A percentile compares a stretch with the other conserved stretches of the same genome.
These are phyloP conservation scores for Sander vitreus DNA, from an alignment of 2,113 vertebrate genomes.

Conservation along the genomic window DNA sequence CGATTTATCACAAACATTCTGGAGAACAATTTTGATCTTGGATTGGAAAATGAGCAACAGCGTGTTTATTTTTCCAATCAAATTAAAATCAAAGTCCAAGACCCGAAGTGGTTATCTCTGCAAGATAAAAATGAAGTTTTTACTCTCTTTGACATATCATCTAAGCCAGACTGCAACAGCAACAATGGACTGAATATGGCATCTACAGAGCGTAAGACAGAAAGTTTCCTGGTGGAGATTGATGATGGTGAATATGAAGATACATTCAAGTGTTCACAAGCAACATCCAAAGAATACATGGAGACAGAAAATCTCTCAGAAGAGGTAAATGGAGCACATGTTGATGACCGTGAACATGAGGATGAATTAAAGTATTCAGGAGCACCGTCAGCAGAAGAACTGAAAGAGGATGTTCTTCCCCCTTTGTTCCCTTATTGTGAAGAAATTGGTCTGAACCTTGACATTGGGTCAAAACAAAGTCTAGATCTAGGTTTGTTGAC, in stretches of 20 bases:
- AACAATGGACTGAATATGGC: slow-evolving; percentile 7
- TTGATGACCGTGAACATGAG: background rate
- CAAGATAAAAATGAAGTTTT: slow-evolving; percentile 29
- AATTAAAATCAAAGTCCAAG: slow-evolving; percentile 24
- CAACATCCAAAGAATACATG: background rate
- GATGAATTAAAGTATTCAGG: slow-evolving; percentile 3
- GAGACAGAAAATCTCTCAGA: background rate
- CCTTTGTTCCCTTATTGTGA: slow-evolving; percentile 28
- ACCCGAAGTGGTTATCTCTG: slow-evolving; percentile 20
- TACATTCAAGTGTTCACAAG: background rate
- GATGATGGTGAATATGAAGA: background rate
- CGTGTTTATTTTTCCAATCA: slow-evolving; percentile 20
- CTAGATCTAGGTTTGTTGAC: slow-evolving; percentile 40
- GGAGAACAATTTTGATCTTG: slow-evolving; percentile 47
- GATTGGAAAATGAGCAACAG: slow-evolving; percentile 43
- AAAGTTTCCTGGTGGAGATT: background rate
- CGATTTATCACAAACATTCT: slow-evolving; percentile 40
- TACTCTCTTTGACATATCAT: slow-evolving; percentile 25
- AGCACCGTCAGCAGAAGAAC: background rate
- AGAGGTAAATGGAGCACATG: background rate
- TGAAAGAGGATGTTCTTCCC: background rate
- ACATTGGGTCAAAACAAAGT: slow-evolving; percentile 26
- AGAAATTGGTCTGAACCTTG: slow-evolving; percentile 46
- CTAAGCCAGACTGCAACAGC: background rate
- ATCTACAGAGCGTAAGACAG: background rate